Evolutionary conservation across 2,797 vertebrate species (phyloP).

Genomic region (Periparus ater): DNA sequence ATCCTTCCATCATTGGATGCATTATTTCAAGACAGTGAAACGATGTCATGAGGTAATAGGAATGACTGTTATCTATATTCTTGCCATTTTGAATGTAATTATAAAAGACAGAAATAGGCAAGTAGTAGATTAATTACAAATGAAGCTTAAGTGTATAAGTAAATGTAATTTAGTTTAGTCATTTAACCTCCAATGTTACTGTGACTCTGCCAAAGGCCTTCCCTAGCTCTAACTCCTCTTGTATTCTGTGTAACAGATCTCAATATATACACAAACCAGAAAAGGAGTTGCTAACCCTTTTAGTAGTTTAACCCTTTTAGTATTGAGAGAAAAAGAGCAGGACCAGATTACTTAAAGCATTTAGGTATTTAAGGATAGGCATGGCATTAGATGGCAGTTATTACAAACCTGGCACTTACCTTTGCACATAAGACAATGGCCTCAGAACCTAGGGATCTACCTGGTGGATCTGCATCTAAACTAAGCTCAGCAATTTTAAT

Average conservation of each 20-base stretch:
- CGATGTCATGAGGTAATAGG: background rate
- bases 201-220: background rate
- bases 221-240: background rate
- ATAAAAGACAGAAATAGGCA: background rate
- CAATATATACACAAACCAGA: background rate
- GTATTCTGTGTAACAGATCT: background rate
- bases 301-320: background rate
- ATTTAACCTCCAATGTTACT: background rate
- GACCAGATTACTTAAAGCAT: background rate
- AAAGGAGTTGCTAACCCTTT: background rate
- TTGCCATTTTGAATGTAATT: background rate
- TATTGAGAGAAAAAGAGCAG: background rate
- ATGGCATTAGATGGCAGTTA: background rate
- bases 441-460: background rate
- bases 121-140: background rate
- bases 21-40: constrained; percentile 33
- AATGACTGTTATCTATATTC: background rate
- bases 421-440: background rate
- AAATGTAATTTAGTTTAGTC: background rate
- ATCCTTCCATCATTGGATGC: background rate
- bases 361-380: background rate
- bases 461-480: background rate
- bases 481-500: background rate
- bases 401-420: background rate
- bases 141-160: background rate